phyloP scores from a whole-genome alignment of 2,888 invertebrate genomes.

The Petrolisthes cinctipes region DNA sequence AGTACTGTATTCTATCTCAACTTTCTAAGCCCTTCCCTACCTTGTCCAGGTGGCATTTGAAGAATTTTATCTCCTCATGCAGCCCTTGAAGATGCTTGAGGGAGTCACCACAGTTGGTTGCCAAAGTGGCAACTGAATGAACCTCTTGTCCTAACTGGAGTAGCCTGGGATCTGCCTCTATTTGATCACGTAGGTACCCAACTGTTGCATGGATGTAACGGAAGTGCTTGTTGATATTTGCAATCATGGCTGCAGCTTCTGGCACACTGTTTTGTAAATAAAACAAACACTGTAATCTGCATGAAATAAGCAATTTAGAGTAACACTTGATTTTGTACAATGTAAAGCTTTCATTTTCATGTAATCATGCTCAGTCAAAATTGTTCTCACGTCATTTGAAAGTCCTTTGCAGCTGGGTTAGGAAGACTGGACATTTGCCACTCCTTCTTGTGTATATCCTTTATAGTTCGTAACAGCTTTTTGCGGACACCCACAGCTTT shows the following conservation, averaged over 20 bases:
- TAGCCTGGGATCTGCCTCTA: slow-evolving; percentile 68
- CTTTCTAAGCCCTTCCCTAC: slow-evolving; percentile 1
- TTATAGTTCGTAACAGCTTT: slow-evolving; percentile 70
- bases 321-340: neutral
- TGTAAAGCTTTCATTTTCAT: neutral
- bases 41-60: slow-evolving; percentile 57
- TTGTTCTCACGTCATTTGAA: slow-evolving; percentile 68
- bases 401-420: slow-evolving; percentile 67
- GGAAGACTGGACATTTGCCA: slow-evolving; percentile 71
- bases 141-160: slow-evolving; percentile 67
- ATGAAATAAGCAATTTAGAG: neutral
- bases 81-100: slow-evolving; percentile 36
- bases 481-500: slow-evolving; percentile 69
- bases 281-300: neutral
- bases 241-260: slow-evolving; percentile 70
- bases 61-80: slow-evolving; percentile 55
- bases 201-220: slow-evolving; percentile 70
- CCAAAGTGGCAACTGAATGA: slow-evolving; percentile 40
- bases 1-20: no score
- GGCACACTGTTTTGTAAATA: slow-evolving; percentile 68
- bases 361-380: neutral
- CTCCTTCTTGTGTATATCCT: slow-evolving; percentile 70
- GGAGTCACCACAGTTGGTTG: slow-evolving; percentile 38
- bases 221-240: slow-evolving; percentile 70
- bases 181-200: slow-evolving; percentile 69